Evolutionary conservation across 1,140 invertebrate species (phyloP).

Genomic region (Gryon sp.): DNA sequence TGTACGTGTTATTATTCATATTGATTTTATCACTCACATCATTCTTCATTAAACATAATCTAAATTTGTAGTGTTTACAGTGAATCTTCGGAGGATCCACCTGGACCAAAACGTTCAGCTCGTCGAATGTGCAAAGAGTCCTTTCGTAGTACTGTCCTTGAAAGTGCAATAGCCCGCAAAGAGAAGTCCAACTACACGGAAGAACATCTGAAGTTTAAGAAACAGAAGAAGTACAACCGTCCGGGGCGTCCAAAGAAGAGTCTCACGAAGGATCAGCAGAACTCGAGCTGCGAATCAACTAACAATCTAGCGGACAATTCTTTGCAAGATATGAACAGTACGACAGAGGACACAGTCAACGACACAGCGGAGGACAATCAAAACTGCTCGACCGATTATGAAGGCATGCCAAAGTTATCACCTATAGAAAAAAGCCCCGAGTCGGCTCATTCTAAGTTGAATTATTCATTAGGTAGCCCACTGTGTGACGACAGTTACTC

Average conservation of each 20-base stretch:
- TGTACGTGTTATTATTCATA: too few species aligned
- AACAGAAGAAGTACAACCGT: conserved; percentile 73
- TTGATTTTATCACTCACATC: too few species aligned
- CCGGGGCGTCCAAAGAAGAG: conserved; percentile 74
- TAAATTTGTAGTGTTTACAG: conserved; percentile 62
- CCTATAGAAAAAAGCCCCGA: conserved; percentile 74
- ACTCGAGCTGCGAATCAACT: conserved; percentile 37
- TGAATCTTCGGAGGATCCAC: conserved; percentile 70
- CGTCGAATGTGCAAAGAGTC: conserved; percentile 76
- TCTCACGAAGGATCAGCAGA: conserved; percentile 46
- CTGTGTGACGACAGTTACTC: conserved; percentile 65
- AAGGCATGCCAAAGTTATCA: conserved; percentile 78
- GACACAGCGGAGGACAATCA: conserved; percentile 64
- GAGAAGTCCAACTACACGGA: conserved; percentile 78
- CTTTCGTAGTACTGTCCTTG: conserved; percentile 76
- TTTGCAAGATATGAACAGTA: conserved; percentile 60
- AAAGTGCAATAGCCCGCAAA: conserved; percentile 79
- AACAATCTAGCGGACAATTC: conserved; percentile 61
- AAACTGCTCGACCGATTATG: conserved; percentile 69
- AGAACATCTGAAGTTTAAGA: conserved; percentile 72
- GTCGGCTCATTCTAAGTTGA: conserved; percentile 63
- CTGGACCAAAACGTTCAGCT: conserved; percentile 77
- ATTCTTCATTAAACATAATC: conserved; percentile 4
- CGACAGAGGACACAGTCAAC: conserved; percentile 23
- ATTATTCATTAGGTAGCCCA: conserved; percentile 65